phyloP scores from a whole-genome alignment of 2,113 vertebrate species.

The Dasyurus viverrinus region DNA sequence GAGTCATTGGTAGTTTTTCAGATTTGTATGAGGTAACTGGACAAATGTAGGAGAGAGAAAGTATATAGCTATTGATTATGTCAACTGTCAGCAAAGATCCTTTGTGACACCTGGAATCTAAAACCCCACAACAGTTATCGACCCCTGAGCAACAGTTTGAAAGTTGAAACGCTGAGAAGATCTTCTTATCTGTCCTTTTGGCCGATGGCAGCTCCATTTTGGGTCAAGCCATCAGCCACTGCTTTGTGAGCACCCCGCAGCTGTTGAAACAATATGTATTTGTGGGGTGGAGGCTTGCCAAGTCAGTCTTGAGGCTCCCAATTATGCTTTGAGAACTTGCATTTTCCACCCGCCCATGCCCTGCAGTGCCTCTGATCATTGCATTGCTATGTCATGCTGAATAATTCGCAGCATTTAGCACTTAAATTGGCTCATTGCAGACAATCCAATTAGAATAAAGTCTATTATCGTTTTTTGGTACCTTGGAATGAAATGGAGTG shows the following conservation, averaged over 20 bases:
- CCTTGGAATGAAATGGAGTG: conserved; percentile 86
- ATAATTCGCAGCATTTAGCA: conserved; percentile 95
- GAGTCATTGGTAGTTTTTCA: neutral
- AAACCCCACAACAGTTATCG: neutral
- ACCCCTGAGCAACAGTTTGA: neutral
- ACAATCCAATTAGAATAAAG: conserved; percentile 91
- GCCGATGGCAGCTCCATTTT: conserved; percentile 73
- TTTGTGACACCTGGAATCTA: neutral
- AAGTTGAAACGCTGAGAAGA: conserved; percentile 63
- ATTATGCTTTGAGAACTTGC: conserved; percentile 80
- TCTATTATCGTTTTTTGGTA: conserved; percentile 87
- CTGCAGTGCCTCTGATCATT: conserved; percentile 90
- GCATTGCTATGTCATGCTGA: conserved; percentile 91
- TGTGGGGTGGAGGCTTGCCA: conserved; percentile 79
- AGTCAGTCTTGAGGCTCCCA: conserved; percentile 71
- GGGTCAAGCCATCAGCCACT: conserved; percentile 82
- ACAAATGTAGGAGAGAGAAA: neutral
- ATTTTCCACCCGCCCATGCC: conserved; percentile 85
- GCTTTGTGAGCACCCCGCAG: conserved; percentile 74
- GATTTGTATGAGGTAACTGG: neutral
- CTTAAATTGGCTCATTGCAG: conserved; percentile 91
- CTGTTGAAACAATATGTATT: conserved; percentile 80
- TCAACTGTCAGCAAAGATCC: neutral
- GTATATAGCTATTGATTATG: neutral
- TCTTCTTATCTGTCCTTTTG: conserved; percentile 73